phyloP scores from a whole-genome alignment of 2,797 vertebrate species.

The Oceanodroma leucorhoa region DNA sequence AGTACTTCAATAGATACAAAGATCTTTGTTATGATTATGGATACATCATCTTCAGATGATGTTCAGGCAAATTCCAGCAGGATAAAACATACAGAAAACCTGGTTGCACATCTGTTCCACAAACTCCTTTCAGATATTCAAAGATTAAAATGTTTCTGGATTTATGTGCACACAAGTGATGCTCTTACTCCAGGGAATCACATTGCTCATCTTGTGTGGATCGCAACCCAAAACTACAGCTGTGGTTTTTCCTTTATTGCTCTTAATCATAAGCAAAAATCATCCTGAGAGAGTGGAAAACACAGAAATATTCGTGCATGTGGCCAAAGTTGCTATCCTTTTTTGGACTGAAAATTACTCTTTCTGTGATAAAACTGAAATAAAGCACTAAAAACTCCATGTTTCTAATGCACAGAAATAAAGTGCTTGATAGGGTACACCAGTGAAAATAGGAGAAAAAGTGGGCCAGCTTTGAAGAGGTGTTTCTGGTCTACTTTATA shows the following conservation, averaged over 20 bases:
- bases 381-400: background rate
- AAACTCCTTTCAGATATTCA: background rate
- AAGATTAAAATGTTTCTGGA: background rate
- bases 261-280: background rate
- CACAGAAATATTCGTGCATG: background rate
- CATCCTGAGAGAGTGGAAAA: background rate
- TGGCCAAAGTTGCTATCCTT: background rate
- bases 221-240: background rate
- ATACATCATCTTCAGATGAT: background rate
- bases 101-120: background rate
- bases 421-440: background rate
- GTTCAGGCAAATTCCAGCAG: background rate
- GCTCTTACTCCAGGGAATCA: background rate
- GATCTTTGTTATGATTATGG: background rate
- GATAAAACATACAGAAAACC: background rate
- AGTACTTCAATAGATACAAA: background rate
- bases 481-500: background rate
- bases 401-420: background rate
- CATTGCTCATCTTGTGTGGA: background rate
- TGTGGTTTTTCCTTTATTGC: background rate
- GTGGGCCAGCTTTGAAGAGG: background rate
- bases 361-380: background rate
- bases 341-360: background rate
- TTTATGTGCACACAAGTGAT: background rate
- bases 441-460: background rate